phyloP scores from a whole-genome alignment of 2,888 invertebrate genomes.

The Dorcus parallelipipedus region DNA sequence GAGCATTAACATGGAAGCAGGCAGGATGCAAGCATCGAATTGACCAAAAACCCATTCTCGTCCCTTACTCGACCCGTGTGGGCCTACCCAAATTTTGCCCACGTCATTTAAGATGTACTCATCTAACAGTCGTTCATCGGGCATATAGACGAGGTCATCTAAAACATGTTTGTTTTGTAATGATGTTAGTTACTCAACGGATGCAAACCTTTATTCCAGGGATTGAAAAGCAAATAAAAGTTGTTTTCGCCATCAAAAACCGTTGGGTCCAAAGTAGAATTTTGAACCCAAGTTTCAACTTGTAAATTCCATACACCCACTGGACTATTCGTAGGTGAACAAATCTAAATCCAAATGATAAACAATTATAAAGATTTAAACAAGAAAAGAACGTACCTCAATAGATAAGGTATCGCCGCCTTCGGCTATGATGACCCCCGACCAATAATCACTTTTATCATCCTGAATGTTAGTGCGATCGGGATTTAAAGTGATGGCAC shows the following conservation, averaged over 20 bases:
- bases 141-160: constrained; percentile 78
- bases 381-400: constrained; percentile 38
- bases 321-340: constrained; percentile 61
- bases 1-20: constrained; percentile 67
- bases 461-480: background rate
- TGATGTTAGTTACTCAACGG: background rate
- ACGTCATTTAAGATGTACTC: constrained; percentile 78
- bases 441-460: constrained; percentile 38
- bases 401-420: constrained; percentile 43
- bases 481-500: constrained; percentile 36
- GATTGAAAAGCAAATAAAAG: constrained; percentile 76
- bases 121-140: constrained; percentile 63
- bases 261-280: constrained; percentile 44
- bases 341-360: constrained; percentile 50
- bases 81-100: constrained; percentile 84
- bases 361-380: background rate
- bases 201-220: constrained; percentile 71
- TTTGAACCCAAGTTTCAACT: constrained; percentile 57
- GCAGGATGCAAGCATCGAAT: constrained; percentile 68
- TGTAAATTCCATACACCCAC: constrained; percentile 68
- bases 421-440: constrained; percentile 37
- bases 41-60: constrained; percentile 83
- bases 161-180: constrained; percentile 14
- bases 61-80: constrained; percentile 68
- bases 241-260: constrained; percentile 62